These are phyloP conservation scores for Orestias chungarensis DNA, from an alignment of 2,797 vertebrate species.

Conservation along the genomic window DNA sequence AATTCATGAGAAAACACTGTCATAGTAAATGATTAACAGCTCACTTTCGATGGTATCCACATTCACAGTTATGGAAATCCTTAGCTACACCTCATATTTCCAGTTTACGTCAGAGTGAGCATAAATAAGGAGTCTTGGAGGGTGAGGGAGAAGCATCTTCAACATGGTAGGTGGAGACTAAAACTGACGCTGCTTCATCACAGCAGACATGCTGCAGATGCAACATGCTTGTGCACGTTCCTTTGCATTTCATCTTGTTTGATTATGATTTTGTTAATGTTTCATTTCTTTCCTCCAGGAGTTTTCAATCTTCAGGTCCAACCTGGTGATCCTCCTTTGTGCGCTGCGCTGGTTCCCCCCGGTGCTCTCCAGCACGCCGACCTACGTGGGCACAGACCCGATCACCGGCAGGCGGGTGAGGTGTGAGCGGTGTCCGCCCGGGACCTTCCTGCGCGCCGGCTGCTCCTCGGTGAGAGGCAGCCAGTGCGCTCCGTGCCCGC, in stretches of 20 bases:
- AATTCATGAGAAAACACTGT: neutral
- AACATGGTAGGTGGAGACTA: conserved; percentile 8
- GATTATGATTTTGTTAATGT: neutral
- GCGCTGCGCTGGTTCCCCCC: accelerated
- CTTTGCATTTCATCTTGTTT: neutral
- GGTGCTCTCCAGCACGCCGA: neutral
- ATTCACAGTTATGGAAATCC: too few relatives aligned
- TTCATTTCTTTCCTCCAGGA: neutral
- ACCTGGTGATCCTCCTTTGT: neutral
- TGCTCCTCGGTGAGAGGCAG: conserved; percentile 56
- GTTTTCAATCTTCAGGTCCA: neutral
- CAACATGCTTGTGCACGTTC: too few relatives aligned
- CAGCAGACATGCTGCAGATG: neutral
- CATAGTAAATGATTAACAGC: too few relatives aligned
- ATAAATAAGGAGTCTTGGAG: neutral
- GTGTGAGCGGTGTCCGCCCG: conserved; percentile 68
- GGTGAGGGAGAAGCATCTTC: neutral
- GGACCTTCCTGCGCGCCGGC: conserved; percentile 32
- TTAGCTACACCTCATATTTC: too few relatives aligned
- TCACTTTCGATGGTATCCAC: too few relatives aligned
- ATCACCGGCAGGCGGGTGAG: conserved; percentile 19
- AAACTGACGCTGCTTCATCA: neutral
- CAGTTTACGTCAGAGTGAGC: too few relatives aligned
- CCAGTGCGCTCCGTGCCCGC: conserved; percentile 58
- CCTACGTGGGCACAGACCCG: conserved; percentile 44